A percentile compares a stretch with the other conserved stretches of the same genome.
These are phyloP conservation scores for Prinia subflava DNA, from an alignment of 2,113 vertebrate genomes.

Conservation along the genomic window DNA sequence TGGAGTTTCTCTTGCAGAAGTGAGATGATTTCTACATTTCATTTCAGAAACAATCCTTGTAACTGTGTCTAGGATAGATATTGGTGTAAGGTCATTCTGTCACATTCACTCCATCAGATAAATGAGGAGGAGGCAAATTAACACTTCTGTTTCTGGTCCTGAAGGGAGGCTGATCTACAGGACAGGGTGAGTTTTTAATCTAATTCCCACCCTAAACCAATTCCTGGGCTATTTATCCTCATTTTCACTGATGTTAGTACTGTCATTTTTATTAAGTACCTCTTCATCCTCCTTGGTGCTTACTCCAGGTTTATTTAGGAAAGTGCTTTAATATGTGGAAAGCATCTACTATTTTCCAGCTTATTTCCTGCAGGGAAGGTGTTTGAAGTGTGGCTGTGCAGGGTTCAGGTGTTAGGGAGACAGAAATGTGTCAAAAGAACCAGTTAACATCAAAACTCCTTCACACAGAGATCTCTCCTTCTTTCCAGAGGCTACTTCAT, in stretches of 20 bases:
- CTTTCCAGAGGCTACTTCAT: neutral
- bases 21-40: neutral
- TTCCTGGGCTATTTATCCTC: neutral
- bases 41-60: neutral
- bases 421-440: neutral
- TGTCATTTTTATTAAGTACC: constrained; percentile 31
- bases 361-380: neutral
- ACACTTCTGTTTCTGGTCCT: neutral
- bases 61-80: neutral
- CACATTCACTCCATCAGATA: neutral
- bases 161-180: neutral
- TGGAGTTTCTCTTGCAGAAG: neutral
- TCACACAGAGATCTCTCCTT: neutral
- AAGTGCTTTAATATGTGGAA: neutral
- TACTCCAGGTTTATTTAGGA: neutral
- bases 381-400: neutral
- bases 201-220: neutral
- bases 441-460: neutral
- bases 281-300: constrained; percentile 22
- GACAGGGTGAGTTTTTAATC: neutral
- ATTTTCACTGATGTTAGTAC: neutral
- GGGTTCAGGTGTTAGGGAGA: neutral
- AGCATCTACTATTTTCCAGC: neutral
- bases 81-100: neutral
- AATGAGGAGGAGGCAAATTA: neutral